phyloP scores from a whole-genome alignment of 2,113 vertebrate genomes.

The Cyphomyrus plagiostoma region DNA sequence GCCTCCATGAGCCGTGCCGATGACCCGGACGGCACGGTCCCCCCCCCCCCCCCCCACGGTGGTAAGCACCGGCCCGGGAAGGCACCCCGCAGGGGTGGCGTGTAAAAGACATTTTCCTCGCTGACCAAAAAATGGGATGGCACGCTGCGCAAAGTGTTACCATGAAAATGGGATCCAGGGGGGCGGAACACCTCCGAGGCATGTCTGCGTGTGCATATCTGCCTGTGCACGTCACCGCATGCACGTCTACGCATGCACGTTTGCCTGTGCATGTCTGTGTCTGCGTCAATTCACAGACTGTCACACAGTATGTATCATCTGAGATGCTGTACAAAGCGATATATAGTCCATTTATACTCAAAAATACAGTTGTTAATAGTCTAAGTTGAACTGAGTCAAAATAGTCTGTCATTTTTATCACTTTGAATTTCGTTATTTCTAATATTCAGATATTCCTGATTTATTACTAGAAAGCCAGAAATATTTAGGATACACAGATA shows the following conservation, averaged over 20 bases:
- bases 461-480: background rate
- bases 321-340: background rate
- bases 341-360: background rate
- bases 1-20: slow-evolving; percentile 64
- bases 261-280: slow-evolving; percentile 16
- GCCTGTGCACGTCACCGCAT: slow-evolving; percentile 15
- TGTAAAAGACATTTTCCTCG: slow-evolving; percentile 88
- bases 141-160: slow-evolving; percentile 81
- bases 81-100: slow-evolving; percentile 63
- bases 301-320: background rate
- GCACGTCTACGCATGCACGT: background rate
- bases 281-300: background rate
- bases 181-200: slow-evolving; percentile 62
- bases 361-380: background rate
- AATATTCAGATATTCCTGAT: background rate
- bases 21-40: slow-evolving; percentile 76
- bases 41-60: slow-evolving; percentile 69
- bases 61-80: slow-evolving; percentile 70
- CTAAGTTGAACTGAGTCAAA: background rate
- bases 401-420: background rate
- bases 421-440: background rate
- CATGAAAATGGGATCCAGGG: slow-evolving; percentile 75
- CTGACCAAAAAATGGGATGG: slow-evolving; percentile 77
- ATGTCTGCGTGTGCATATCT: slow-evolving; percentile 22
- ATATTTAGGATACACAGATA: background rate